Conservation (phyloP, 2,797 vertebrate genomes). For the Mormyrus hasselquistii region DNA sequence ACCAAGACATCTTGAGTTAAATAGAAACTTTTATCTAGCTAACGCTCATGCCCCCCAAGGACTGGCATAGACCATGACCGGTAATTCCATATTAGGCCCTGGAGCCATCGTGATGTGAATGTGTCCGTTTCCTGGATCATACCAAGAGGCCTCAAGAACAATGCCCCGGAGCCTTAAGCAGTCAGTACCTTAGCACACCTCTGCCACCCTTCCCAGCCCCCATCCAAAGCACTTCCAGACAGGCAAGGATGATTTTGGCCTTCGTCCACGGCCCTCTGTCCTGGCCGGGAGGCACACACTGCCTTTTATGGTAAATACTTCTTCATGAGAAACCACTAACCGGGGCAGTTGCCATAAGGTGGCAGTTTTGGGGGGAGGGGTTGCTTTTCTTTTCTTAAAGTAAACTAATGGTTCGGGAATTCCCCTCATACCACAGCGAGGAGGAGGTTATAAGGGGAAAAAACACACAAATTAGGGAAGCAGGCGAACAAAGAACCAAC, state of each 20-base stretch:
- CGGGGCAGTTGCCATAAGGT: slow-evolving; percentile 12
- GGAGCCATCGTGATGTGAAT: neutral
- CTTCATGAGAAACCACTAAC: neutral
- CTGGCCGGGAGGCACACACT: slow-evolving; percentile 24
- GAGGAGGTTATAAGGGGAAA: neutral
- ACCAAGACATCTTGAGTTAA: neutral
- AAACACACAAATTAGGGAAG: slow-evolving; percentile 3
- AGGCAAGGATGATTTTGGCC: neutral
- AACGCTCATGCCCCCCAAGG: neutral
- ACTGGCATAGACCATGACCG: neutral
- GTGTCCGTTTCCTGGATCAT: neutral
- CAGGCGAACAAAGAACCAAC: neutral
- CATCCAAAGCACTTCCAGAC: neutral
- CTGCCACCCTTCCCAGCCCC: neutral
- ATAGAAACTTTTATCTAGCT: neutral
- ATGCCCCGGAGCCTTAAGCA: neutral
- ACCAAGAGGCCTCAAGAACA: neutral
- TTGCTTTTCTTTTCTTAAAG: slow-evolving; percentile 35
- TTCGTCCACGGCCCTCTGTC: neutral
- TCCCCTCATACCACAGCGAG: slow-evolving; percentile 45
- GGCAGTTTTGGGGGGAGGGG: slow-evolving; percentile 16
- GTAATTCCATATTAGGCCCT: neutral
- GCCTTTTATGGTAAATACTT: slow-evolving; percentile 40
- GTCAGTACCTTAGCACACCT: neutral
- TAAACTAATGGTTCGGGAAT: slow-evolving; percentile 38